Percentiles rank a stretch among this genome's conserved stretches.
phyloP scores from a whole-genome alignment of 2,113 vertebrate genomes.

The Centropus bengalensis region DNA sequence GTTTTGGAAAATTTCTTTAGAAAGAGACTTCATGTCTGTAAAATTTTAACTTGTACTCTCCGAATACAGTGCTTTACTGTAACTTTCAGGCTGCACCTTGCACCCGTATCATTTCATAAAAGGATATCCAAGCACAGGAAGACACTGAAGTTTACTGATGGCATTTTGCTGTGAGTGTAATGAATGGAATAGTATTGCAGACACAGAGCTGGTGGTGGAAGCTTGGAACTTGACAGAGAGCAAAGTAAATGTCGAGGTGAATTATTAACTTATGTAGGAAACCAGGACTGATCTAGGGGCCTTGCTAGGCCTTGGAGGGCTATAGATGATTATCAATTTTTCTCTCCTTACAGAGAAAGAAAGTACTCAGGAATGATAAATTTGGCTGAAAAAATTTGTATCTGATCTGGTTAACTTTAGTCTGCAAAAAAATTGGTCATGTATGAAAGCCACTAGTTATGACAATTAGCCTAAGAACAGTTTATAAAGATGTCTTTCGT shows the following conservation, averaged over 20 bases:
- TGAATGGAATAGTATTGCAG: fast-evolving
- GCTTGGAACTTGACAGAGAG: not conserved
- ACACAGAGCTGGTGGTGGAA: fast-evolving
- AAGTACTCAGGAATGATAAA: not conserved
- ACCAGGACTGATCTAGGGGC: not conserved
- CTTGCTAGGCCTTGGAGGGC: not conserved
- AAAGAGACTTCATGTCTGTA: not conserved
- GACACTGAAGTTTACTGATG: not conserved
- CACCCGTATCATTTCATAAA: not conserved
- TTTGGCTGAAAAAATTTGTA: not conserved
- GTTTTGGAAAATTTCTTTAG: not conserved
- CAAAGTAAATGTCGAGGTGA: not conserved
- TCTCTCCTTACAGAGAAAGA: not conserved
- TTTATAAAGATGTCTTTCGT: not conserved
- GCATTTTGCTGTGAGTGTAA: not conserved
- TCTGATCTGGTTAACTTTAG: not conserved
- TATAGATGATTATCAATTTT: slow-evolving; percentile 20
- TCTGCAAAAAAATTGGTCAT: not conserved
- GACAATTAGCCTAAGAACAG: not conserved
- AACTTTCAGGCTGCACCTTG: not conserved
- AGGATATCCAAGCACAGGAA: not conserved
- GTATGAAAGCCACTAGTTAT: not conserved
- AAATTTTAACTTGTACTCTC: not conserved
- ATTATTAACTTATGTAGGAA: slow-evolving; percentile 53
- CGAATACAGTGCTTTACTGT: not conserved